Conservation (phyloP, 2,888 invertebrate species). For the Nymphalis urticae region DNA sequence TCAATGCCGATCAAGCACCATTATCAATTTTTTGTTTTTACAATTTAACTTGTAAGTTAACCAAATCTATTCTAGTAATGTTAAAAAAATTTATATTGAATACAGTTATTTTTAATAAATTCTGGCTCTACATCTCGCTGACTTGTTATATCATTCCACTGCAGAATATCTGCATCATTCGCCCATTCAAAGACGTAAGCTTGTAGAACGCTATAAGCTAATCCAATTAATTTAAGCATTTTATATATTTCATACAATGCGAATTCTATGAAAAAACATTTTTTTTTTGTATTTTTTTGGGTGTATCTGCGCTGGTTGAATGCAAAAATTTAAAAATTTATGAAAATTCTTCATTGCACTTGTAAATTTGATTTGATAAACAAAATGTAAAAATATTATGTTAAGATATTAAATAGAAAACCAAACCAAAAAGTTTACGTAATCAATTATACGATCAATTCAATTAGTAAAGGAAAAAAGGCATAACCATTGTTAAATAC, state of each 20-base stretch:
- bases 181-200: conserved; percentile 13
- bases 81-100: not conserved
- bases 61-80: not conserved
- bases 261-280: not conserved
- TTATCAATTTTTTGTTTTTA: not conserved
- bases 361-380: too few species aligned
- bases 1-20: too few species aligned
- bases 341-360: too few species aligned
- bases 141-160: conserved; percentile 23
- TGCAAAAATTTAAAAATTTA: too few species aligned
- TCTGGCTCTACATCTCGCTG: conserved; percentile 10
- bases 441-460: too few species aligned
- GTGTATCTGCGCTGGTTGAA: too few species aligned
- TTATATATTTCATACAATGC: not conserved
- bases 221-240: conserved; percentile 21
- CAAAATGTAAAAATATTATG: too few species aligned
- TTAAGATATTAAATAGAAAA: too few species aligned
- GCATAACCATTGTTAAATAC: too few species aligned
- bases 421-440: too few species aligned
- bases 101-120: conserved; percentile 7
- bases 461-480: too few species aligned
- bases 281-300: too few species aligned
- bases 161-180: conserved; percentile 30
- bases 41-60: not conserved
- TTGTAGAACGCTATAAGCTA: not conserved